Conservation (phyloP, 2,888 invertebrate genomes). For the Lymantria dispar region DNA sequence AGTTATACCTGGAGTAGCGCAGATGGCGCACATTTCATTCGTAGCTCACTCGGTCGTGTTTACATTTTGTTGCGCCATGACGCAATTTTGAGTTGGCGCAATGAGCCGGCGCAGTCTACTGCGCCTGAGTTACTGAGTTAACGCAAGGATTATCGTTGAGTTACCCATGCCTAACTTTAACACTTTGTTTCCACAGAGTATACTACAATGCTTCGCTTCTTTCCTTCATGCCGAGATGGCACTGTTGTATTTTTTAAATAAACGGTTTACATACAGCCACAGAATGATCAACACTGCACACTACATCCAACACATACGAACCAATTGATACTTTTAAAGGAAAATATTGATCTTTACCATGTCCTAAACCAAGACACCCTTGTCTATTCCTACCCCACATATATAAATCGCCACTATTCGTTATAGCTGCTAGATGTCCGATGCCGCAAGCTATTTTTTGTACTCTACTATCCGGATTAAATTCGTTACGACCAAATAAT, state of each 20-base stretch:
- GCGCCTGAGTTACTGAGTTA: no score
- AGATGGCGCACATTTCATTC: no score
- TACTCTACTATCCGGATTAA: conserved; percentile 87
- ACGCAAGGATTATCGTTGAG: no score
- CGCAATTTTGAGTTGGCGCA: no score
- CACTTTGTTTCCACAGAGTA: no score
- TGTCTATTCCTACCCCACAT: conserved; percentile 95
- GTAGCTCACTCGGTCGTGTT: no score
- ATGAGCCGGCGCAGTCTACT: no score
- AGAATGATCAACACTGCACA: conserved; percentile 94
- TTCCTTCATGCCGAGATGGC: no score
- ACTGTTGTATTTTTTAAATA: conserved; percentile 49
- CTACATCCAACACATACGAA: conserved; percentile 87
- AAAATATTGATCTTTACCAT: conserved; percentile 91
- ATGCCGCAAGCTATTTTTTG: conserved; percentile 87
- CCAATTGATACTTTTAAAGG: conserved; percentile 92
- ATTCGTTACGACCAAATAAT: conserved; percentile 93
- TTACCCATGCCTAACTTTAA: no score
- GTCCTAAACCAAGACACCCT: conserved; percentile 92
- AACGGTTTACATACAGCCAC: conserved; percentile 89
- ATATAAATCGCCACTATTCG: conserved; percentile 91
- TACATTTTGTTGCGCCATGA: no score
- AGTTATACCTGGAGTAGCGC: no score
- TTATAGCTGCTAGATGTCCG: conserved; percentile 89
- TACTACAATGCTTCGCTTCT: no score